Evolutionary conservation across 2,888 invertebrate genomes (phyloP).

Genomic region (Acanthosepion pharaonis): DNA sequence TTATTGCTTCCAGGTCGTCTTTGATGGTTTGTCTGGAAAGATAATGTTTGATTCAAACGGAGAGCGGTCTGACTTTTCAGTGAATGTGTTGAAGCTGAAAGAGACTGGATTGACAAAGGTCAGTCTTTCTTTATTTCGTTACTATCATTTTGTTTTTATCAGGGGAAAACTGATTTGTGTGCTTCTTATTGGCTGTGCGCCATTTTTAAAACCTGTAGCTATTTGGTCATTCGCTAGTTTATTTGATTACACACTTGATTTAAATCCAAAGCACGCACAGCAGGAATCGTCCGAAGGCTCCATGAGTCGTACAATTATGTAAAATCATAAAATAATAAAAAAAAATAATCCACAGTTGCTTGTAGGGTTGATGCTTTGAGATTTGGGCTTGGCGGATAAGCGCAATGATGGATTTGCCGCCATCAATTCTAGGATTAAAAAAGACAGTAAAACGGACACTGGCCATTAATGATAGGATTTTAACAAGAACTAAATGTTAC

Average conservation of each 20-base stretch:
- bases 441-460: not conserved
- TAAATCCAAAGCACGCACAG: not conserved
- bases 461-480: not conserved
- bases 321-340: not conserved
- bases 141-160: too few species aligned
- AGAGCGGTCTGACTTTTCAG: constrained; percentile 85
- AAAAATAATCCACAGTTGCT: not conserved
- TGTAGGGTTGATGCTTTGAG: not conserved
- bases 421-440: not conserved
- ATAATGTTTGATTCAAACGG: constrained; percentile 88
- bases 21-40: constrained; percentile 90
- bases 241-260: not conserved
- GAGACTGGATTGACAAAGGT: constrained; percentile 68
- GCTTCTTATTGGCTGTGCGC: too few species aligned
- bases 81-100: constrained; percentile 78
- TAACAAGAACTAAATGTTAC: not conserved
- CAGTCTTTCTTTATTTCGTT: constrained; percentile 14
- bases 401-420: not conserved
- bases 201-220: too few species aligned
- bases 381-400: not conserved
- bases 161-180: too few species aligned
- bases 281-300: not conserved
- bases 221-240: too few species aligned
- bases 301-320: not conserved
- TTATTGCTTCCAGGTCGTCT: constrained; percentile 80